phyloP scores from a whole-genome alignment of 2,113 vertebrate species.

The Sula dactylatra region DNA sequence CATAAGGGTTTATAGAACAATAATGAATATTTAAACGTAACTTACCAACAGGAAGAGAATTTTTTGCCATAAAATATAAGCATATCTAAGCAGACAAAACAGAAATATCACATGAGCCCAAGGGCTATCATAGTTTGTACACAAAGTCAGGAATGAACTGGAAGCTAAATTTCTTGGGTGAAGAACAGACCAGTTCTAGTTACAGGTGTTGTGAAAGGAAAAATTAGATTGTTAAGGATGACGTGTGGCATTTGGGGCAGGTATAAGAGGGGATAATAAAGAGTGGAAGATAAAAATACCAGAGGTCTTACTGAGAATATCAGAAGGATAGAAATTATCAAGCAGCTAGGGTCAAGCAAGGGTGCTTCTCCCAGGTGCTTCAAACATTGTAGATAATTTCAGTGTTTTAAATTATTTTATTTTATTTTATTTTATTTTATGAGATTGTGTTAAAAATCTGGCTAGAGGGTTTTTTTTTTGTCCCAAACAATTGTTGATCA shows the following conservation, averaged over 20 bases:
- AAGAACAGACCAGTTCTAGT: neutral
- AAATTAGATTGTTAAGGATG: neutral
- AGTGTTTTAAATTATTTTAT: neutral
- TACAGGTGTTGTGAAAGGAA: neutral
- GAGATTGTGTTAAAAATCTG: neutral
- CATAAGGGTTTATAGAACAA: neutral
- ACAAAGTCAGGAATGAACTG: neutral
- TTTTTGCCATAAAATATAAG: neutral
- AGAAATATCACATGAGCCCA: neutral
- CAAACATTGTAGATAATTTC: neutral
- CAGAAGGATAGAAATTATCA: neutral
- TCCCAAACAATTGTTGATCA: constrained; percentile 1
- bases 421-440: neutral
- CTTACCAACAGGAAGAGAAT: neutral
- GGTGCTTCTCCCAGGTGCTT: neutral
- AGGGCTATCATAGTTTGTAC: neutral
- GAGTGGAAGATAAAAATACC: neutral
- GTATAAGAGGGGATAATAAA: neutral
- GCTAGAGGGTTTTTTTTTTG: neutral
- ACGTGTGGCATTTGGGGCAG: neutral
- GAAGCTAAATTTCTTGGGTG: neutral
- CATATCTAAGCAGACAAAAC: neutral
- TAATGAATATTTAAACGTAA: neutral
- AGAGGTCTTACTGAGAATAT: neutral
- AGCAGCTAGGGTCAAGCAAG: neutral